These are phyloP conservation scores for Anhinga rufa DNA, from an alignment of 2,113 vertebrate genomes.

Conservation along the genomic window DNA sequence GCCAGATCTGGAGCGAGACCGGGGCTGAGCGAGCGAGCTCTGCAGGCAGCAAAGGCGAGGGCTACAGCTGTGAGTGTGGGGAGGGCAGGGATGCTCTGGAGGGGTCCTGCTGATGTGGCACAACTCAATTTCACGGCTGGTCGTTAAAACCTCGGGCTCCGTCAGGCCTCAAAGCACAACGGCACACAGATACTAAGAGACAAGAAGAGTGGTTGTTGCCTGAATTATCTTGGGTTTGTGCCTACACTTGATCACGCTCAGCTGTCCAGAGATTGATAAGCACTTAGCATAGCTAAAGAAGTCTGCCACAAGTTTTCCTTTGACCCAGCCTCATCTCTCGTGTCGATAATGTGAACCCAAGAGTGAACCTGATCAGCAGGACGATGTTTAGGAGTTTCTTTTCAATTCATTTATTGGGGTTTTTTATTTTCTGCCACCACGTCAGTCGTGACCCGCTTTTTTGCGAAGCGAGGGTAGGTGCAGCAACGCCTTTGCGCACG, in stretches of 20 bases:
- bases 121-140: not conserved
- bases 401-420: not conserved
- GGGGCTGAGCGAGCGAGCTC: not conserved
- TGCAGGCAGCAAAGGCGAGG: not conserved
- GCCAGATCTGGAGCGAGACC: not conserved
- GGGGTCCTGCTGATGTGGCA: not conserved
- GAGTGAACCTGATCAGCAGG: not conserved
- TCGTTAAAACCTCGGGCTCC: not conserved
- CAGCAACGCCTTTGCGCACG: accelerated
- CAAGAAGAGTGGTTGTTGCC: not conserved
- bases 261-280: not conserved
- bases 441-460: not conserved
- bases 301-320: not conserved
- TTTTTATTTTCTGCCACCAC: not conserved
- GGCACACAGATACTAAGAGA: not conserved
- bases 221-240: not conserved
- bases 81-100: not conserved
- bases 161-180: not conserved
- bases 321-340: not conserved
- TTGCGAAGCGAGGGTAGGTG: not conserved
- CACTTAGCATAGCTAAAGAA: not conserved
- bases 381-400: not conserved
- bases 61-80: not conserved
- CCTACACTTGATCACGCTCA: not conserved
- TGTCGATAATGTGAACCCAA: not conserved